A percentile compares a stretch with the other conserved stretches of the same genome.
These are phyloP conservation scores for Marronus borbonicus DNA, from an alignment of 2,888 invertebrate species.

Conservation along the genomic window DNA sequence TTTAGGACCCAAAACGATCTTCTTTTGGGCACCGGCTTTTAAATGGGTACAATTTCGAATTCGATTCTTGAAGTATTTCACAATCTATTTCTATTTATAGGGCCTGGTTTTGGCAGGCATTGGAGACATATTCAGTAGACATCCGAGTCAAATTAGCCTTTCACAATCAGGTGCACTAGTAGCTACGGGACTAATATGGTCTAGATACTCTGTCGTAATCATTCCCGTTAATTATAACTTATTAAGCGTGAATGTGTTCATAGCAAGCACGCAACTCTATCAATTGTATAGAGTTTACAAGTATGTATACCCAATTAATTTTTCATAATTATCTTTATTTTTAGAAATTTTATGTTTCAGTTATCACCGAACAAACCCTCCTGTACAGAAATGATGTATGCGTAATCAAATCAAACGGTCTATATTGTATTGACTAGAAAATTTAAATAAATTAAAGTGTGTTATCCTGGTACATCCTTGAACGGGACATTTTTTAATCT, in stretches of 20 bases:
- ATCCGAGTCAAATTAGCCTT: slow-evolving; percentile 89
- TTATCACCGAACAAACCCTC: slow-evolving; percentile 37
- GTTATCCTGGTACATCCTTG: slow-evolving; percentile 69
- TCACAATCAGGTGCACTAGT: slow-evolving; percentile 87
- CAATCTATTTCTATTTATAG: slow-evolving; percentile 66
- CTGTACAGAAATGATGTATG: slow-evolving; percentile 7
- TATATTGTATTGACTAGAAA: slow-evolving; percentile 32
- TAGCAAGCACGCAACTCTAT: slow-evolving; percentile 87
- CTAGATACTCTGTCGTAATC: slow-evolving; percentile 95
- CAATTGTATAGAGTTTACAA: slow-evolving; percentile 83
- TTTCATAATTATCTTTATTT: not conserved
- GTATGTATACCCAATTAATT: slow-evolving; percentile 61
- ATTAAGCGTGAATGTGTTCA: slow-evolving; percentile 97
- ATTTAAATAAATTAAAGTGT: slow-evolving; percentile 29
- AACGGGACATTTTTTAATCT: slow-evolving; percentile 78
- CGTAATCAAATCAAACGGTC: not conserved
- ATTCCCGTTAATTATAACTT: slow-evolving; percentile 96
- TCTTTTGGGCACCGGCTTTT: slow-evolving; percentile 98
- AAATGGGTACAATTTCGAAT: slow-evolving; percentile 90
- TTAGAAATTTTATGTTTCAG: slow-evolving; percentile 23
- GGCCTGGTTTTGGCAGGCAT: slow-evolving; percentile 91
- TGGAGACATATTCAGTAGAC: slow-evolving; percentile 86
- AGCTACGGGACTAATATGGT: slow-evolving; percentile 95
- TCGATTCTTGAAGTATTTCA: not conserved
- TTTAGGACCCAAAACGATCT: slow-evolving; percentile 97